Conservation (phyloP, 2,888 invertebrate genomes). For the Cryptocephalus moraei region DNA sequence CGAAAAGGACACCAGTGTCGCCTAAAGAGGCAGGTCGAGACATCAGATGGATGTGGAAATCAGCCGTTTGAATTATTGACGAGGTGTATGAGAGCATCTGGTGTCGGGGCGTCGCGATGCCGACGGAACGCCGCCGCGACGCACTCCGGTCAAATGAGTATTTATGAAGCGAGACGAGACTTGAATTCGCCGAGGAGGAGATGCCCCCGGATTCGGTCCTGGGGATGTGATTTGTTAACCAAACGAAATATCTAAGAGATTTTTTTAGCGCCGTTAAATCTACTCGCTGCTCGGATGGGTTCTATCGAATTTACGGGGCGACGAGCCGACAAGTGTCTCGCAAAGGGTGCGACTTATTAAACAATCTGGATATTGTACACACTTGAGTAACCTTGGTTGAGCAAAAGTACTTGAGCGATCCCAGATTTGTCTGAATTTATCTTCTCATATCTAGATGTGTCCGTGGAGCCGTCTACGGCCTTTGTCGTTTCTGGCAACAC, state of each 20-base stretch:
- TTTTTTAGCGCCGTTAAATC: neutral
- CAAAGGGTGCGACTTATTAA: no score
- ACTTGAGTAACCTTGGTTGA: no score
- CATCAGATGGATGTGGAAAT: slow-evolving; percentile 27
- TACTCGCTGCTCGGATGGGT: neutral
- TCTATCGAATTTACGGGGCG: neutral
- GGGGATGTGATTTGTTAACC: no score
- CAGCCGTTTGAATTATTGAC: slow-evolving; percentile 27
- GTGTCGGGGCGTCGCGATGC: slow-evolving; percentile 20
- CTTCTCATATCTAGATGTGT: no score
- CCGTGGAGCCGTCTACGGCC: no score
- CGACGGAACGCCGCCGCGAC: slow-evolving; percentile 15
- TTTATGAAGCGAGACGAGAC: slow-evolving; percentile 26
- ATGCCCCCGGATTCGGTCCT: no score
- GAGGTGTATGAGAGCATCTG: slow-evolving; percentile 25
- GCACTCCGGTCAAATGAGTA: slow-evolving; percentile 25
- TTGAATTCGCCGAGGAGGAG: slow-evolving; percentile 17
- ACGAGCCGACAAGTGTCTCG: no score
- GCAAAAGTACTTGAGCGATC: no score
- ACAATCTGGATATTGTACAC: no score
- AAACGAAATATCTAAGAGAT: neutral
- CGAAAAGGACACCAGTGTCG: slow-evolving; percentile 8
- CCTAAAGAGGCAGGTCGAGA: slow-evolving; percentile 15
- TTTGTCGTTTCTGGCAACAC: no score
- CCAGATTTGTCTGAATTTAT: no score